Percentiles rank a stretch among this genome's conserved stretches.
phyloP scores from a whole-genome alignment of 1,140 invertebrate genomes.

The Drosophila erecta region DNA sequence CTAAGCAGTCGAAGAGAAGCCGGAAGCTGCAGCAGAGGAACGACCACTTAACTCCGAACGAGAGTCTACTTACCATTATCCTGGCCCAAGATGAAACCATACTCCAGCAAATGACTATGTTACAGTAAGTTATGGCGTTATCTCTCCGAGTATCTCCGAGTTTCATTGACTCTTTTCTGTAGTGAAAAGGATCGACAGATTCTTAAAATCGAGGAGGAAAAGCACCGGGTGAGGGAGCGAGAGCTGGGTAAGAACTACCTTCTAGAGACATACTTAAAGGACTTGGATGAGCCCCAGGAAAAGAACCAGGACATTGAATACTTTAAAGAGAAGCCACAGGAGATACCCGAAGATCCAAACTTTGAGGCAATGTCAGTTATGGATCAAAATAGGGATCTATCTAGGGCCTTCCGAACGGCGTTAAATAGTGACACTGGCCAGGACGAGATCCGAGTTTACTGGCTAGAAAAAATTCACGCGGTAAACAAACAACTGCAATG shows the following conservation, averaged over 20 bases:
- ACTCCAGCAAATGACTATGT: constrained; percentile 89
- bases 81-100: constrained; percentile 93
- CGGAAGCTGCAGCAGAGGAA: constrained; percentile 16
- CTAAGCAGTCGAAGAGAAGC: constrained; percentile 62
- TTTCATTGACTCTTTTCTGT: constrained; percentile 24
- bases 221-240: constrained; percentile 89
- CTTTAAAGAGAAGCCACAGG: constrained; percentile 70
- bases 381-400: constrained; percentile 36
- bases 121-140: constrained; percentile 85
- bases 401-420: neutral
- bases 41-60: constrained; percentile 84
- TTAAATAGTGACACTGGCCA: neutral
- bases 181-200: constrained; percentile 92
- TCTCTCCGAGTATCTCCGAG: neutral
- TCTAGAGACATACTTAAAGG: constrained; percentile 90
- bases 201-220: constrained; percentile 90
- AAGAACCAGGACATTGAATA: constrained; percentile 37
- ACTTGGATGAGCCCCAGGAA: constrained; percentile 85
- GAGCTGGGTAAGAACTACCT: constrained; percentile 93
- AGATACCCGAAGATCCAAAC: neutral
- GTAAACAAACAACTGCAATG: constrained; percentile 89
- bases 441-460: constrained; percentile 86
- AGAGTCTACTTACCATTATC: constrained; percentile 90
- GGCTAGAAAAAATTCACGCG: constrained; percentile 89
- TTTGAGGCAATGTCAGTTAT: neutral